Base-by-base conservation (phyloP, 2,888 invertebrate species). In the Chrysolina americana region DNA sequence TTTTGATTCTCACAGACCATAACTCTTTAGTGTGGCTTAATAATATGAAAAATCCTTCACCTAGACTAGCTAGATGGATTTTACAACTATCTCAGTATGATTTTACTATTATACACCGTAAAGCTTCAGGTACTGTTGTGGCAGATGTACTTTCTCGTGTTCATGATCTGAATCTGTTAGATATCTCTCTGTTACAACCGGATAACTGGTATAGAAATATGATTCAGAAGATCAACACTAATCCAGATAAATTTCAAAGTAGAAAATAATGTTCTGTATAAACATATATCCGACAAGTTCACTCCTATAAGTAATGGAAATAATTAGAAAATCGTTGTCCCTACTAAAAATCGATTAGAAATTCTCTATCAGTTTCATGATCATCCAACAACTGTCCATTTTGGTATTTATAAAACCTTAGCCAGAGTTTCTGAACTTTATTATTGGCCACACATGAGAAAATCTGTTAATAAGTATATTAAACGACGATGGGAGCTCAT, bases 321-420 rank as follows among this genome's bases (percentile, higher is more conserved):
- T 15, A 74, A 81, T 36, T 81, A 80, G 79, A 81, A 81, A 74
- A 75, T 80, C 69, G 77, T 81, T 1, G 75, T 81, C 10, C 79
- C 78, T 50, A 66, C 70, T 1, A 65, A 15, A 6, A 71, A 80
- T 70, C 64, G 76, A 44, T 4, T 8, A 13, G 68, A 77, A 50
- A 44, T 78, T 44, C 44, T 77, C 0, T 64, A 68, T 28, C 10
- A 59, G 15, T 76, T 53, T 76, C 81, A 80, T 74, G 78, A 80
- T 70, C 56, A 71, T 41, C 72, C 68, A 41, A 70, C 65, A 44
- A 41, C 75, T 15, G 53, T 65, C 44, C 78, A 80, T 70, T 78
- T 81, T 36, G 79, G 77, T 13, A 21, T 78, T 21, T 78, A 69
- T 17, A 81, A 80, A 75, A 81, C 82, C 47, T 36, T 80, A 5